Conservation (phyloP, 53 echinoderm and acorn worm genomes). For the Arbacia lixula region DNA sequence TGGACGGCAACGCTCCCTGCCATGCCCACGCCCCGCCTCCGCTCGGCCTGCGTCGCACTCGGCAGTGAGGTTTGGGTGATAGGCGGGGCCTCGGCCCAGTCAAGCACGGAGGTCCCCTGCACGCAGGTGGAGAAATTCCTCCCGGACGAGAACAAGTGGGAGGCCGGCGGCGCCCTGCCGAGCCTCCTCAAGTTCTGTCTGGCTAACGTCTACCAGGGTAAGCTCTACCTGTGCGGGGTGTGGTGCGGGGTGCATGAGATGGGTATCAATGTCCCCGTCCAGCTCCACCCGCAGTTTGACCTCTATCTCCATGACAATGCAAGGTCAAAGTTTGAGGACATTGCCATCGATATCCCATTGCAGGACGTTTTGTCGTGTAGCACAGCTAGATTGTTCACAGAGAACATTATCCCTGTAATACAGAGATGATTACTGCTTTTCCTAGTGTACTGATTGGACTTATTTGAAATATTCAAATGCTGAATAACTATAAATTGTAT, state of each 20-base stretch:
- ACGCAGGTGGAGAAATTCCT: conserved; percentile 69
- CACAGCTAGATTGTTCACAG: conserved; percentile 67
- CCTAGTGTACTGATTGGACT: too few relatives aligned
- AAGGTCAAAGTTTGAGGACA: conserved; percentile 54
- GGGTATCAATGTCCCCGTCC: conserved; percentile 67
- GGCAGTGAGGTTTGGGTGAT: conserved; percentile 82
- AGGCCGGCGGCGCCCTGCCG: conserved; percentile 46
- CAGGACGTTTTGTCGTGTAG: conserved; percentile 68
- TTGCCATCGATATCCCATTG: conserved; percentile 73
- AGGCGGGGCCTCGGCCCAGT: conserved; percentile 69
- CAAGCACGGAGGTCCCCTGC: conserved; percentile 65
- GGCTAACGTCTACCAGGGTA: conserved; percentile 57
- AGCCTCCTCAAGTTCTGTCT: conserved; percentile 71
- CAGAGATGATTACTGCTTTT: too few relatives aligned
- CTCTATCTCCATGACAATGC: conserved; percentile 66
- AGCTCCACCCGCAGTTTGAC: conserved; percentile 75
- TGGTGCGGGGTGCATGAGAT: conserved; percentile 84
- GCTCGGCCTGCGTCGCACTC: conserved; percentile 58
- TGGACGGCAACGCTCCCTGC: conserved; percentile 78
- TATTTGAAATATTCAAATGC: too few relatives aligned
- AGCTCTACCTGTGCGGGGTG: conserved; percentile 79
- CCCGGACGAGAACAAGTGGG: conserved; percentile 70
- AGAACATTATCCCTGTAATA: conserved; percentile 40
- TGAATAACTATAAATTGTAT: too few relatives aligned
- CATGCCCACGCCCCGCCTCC: conserved; percentile 77